A percentile compares a stretch with the other conserved stretches of the same genome.
Conservation (phyloP, 2,113 vertebrate genomes). For the Otocyon megalotis region DNA sequence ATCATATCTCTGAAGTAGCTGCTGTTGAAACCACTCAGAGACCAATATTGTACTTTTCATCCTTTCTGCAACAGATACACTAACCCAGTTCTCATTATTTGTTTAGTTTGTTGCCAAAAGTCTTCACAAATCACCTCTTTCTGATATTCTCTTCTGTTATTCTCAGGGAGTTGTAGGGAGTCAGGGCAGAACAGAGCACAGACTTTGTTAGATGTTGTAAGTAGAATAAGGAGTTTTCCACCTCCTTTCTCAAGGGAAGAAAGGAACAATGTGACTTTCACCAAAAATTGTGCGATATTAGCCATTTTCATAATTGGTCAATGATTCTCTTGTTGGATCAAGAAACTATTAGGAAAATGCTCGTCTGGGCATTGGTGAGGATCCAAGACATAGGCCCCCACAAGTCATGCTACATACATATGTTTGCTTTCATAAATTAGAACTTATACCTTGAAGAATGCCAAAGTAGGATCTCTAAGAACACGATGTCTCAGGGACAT, state of each 20-base stretch:
- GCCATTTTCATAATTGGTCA: not conserved
- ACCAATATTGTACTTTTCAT: not conserved
- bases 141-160: not conserved
- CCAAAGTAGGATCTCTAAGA: not conserved
- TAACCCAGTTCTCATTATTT: not conserved
- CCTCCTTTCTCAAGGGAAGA: not conserved
- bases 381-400: not conserved
- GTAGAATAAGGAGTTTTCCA: not conserved
- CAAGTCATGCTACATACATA: too few species aligned
- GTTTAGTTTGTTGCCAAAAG: not conserved
- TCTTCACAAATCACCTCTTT: not conserved
- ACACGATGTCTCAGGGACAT: not conserved
- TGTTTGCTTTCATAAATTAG: not conserved
- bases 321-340: not conserved
- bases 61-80: not conserved
- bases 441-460: not conserved
- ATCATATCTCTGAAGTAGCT: not conserved
- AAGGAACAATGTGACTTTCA: not conserved
- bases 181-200: not conserved
- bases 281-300: too few species aligned
- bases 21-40: not conserved
- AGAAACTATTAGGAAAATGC: not conserved
- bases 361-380: too few species aligned
- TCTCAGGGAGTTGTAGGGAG: not conserved
- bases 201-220: not conserved